phyloP scores from a whole-genome alignment of 2,113 vertebrate genomes.

The Siphamia tubifer region DNA sequence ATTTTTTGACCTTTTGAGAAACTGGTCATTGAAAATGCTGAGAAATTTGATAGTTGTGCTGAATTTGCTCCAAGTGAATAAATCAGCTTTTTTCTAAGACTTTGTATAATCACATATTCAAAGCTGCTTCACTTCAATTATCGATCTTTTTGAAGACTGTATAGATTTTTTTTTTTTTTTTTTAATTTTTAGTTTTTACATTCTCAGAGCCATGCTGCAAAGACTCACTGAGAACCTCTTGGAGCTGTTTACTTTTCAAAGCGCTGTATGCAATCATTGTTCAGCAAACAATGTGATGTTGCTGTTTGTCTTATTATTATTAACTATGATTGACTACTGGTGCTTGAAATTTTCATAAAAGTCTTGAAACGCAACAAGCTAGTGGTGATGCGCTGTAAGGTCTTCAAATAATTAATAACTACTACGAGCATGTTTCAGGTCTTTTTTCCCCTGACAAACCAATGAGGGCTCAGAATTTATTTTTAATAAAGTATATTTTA shows the following conservation, averaged over 20 bases:
- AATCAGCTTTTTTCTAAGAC: slow-evolving; percentile 13
- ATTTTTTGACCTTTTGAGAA: slow-evolving; percentile 20
- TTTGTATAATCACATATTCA: not conserved
- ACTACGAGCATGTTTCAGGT: not conserved
- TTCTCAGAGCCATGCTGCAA: not conserved
- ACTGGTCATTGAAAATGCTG: slow-evolving; percentile 3
- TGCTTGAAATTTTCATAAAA: slow-evolving; percentile 41
- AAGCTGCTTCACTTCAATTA: slow-evolving; percentile 9
- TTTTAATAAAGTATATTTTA: slow-evolving; percentile 7
- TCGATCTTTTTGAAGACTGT: not conserved
- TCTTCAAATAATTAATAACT: not conserved
- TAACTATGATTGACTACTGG: slow-evolving; percentile 16
- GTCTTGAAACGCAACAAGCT: slow-evolving; percentile 1
- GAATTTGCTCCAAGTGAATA: not conserved
- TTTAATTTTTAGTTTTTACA: not conserved
- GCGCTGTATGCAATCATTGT: not conserved
- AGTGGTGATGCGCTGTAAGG: not conserved
- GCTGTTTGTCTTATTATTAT: slow-evolving; percentile 4
- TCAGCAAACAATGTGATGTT: not conserved
- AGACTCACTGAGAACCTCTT: not conserved
- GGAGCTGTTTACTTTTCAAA: not conserved
- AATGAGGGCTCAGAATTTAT: not conserved
- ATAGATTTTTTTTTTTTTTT: not conserved
- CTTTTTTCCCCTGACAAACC: not conserved
- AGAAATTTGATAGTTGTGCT: not conserved